Evolutionary conservation across 1,140 invertebrate species (phyloP), one percentile per base, ranked within the genome.

Genomic region (Berghia stephanieae): DNA sequence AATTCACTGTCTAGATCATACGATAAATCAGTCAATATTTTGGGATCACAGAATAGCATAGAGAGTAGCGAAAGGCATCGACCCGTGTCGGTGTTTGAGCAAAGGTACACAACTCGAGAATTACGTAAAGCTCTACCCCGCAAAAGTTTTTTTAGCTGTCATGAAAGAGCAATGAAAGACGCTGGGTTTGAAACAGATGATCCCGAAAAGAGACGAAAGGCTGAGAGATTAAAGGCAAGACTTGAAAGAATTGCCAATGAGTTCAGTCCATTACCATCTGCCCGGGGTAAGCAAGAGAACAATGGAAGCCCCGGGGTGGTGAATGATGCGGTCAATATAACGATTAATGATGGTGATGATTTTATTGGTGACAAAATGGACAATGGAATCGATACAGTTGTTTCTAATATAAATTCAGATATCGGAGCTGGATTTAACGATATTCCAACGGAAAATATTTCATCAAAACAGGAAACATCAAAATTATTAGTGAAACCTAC

Each of bases 81-180:
- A n/a, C n/a, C n/a, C n/a, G n/a, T n/a, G n/a, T n/a, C n/a, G n/a
- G n/a, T n/a, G n/a, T 79, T 38, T 44, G 52, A 75, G 42, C 10
- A 44, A 18, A 43, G 34, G 49, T 82, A 82, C 73, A 82, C 81
- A 0, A 85, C 82, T 60, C 57, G 78, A 57, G 84, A 86, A 27
- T 78, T 86, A 1, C 79, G 80, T 24, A 67, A 78, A 21, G 82
- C 84, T 44, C 69, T 86, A n/a, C 85, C 85, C 10, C 69, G 80
- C 60, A 82, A 79, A 63, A 82, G 80, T 76, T 81, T 80, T 74
- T 86, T 85, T 68, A 80, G 74, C 78, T 82, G 81, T 74, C 85
- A 86, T 52, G 82, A 83, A 52, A 83, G 83, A 42, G 80, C 82
- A 0, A 69, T 84, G 67, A 82, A 77, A 74, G 82, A 83, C 13